Percentiles rank a stretch among this genome's conserved stretches.
phyloP scores from a whole-genome alignment of 2,113 vertebrate species.

The Carassius carassius region DNA sequence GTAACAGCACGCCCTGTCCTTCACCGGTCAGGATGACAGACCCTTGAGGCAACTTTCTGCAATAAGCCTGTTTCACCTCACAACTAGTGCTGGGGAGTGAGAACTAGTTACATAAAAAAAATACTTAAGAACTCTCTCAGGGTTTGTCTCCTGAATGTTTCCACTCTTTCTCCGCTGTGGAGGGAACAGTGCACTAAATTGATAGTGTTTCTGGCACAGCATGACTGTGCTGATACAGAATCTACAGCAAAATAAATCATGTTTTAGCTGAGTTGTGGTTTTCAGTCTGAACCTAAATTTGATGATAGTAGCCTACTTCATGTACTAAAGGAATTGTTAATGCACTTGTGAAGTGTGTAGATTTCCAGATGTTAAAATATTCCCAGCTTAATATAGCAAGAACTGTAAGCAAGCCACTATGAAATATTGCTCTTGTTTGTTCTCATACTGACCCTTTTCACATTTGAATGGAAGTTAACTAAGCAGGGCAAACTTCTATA shows the following conservation, averaged over 20 bases:
- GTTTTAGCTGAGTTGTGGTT: neutral
- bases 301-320: neutral
- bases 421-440: too few species aligned
- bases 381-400: too few species aligned
- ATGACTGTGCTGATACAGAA: neutral
- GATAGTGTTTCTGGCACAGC: neutral
- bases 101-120: neutral
- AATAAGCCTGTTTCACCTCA: neutral
- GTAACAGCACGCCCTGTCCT: slow-evolving; percentile 53
- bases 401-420: too few species aligned
- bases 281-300: too few species aligned
- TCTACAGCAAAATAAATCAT: neutral
- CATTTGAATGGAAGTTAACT: too few species aligned
- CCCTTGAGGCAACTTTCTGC: slow-evolving; percentile 45
- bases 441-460: too few species aligned
- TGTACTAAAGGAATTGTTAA: neutral
- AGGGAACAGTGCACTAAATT: slow-evolving; percentile 1
- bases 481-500: too few species aligned
- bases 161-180: neutral
- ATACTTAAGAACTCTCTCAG: neutral
- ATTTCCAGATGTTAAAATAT: too few species aligned
- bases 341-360: too few species aligned
- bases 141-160: neutral
- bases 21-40: slow-evolving; percentile 53
- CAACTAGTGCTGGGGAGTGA: neutral